Conservation (phyloP, 2,113 vertebrate species). For the Sciurus niger region DNA sequence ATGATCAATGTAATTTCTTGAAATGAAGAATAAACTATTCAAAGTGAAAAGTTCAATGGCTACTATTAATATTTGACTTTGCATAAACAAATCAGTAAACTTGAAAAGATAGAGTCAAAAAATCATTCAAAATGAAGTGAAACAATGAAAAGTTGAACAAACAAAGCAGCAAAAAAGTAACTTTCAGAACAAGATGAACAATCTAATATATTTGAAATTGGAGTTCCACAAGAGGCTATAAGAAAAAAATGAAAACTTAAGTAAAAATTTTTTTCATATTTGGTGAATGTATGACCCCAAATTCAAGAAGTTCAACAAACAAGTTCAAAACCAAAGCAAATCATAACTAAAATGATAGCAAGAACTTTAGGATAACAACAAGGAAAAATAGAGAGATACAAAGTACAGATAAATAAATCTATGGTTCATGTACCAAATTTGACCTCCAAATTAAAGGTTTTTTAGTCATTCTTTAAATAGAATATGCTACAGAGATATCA, state of each 20-base stretch:
- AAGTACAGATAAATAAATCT: neutral
- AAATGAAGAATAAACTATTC: constrained; percentile 17
- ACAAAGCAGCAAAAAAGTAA: neutral
- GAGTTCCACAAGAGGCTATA: neutral
- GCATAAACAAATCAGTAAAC: neutral
- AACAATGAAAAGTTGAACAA: no score
- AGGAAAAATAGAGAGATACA: neutral
- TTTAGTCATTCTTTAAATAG: neutral
- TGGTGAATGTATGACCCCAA: neutral
- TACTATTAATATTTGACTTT: neutral
- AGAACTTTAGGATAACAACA: neutral
- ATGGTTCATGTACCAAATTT: neutral
- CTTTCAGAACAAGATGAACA: neutral
- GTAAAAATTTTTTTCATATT: neutral
- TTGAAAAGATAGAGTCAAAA: neutral
- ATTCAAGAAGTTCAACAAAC: neutral
- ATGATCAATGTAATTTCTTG: neutral
- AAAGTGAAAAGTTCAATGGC: neutral
- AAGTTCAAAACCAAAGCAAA: neutral
- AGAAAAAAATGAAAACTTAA: neutral
- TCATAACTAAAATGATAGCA: neutral
- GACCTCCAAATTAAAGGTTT: neutral
- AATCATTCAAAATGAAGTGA: neutral
- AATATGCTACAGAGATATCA: neutral
- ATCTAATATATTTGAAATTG: neutral